Base-by-base conservation (phyloP, 2,888 invertebrate species). In the Eupithecia insigniata region DNA sequence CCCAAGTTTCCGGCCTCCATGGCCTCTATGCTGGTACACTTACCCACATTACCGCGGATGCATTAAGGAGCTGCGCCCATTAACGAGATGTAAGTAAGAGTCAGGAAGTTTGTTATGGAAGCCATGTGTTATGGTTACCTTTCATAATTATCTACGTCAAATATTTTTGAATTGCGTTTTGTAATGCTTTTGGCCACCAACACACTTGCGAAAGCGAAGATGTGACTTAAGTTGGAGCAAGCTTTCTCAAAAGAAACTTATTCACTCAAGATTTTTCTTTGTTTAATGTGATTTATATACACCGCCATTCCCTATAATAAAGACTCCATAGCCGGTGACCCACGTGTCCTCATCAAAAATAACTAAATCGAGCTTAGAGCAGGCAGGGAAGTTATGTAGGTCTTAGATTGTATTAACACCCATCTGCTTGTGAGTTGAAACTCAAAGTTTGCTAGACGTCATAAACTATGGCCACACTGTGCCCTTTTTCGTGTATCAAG, bases 11-110 rank as follows among this genome's bases (percentile, higher is more conserved):
- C 51, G 67, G 62, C 51, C 65, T 22, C 46, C n/a, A 12, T n/a
- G 22, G 51, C 51, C 12, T 26, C 26, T 14, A 28, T 58, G 55
- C 28, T 64, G 36, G 60, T 28, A 46, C 46, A 67, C 36, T 67
- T 66, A 32, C 46, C 28, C 30, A 66, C 66, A 66, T 70, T 70
- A 70, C 39, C 22, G 66, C 55, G 65, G 55, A 65, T 70, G 70
- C 66, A 66, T 66, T 62, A 71, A n/a, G n/a, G n/a, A n/a, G 36
- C 51, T 14, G 65, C n/a, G n/a, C 39, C 46, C 58, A 61, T 71
- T 71, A 71, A 65, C 30, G 28, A 68, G 58, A 36, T 64, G 34
- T 36, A 22, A 22, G 32, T 22, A 4, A 8, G 18, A 8, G 32
- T 32, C 12, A 8, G 0, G 64, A 64, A 64, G 36, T 64, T 32